Base-by-base conservation (phyloP, 1,140 invertebrate species). In the Dreissena rostriformis region DNA sequence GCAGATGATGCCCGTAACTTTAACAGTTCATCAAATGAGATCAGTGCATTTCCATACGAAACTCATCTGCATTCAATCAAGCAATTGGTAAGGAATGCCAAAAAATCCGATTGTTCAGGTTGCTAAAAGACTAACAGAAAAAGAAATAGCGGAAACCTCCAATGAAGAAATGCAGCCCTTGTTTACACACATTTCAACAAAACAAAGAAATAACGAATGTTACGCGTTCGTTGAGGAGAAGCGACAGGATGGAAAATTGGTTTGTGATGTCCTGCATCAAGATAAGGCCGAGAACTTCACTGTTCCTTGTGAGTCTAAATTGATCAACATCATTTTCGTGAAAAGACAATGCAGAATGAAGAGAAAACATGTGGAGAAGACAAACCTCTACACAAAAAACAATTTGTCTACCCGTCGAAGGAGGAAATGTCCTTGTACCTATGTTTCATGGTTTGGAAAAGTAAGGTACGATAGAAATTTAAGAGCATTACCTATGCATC, bases 11-110 rank as follows among this genome's bases (percentile, higher is more conserved):
- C 91, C 63, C 82, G 84, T 85, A 79, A 86, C 10, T 92, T 91
- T 90, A 93, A 93, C 7, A 29, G 66, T 75, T 63, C 87, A 57
- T 84, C 94, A 63, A 93, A 94, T 83, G 88, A 88, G 51, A 90
- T 90, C 52, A 91, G 89, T 71, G 88, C 92, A 15, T 95, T 94
- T 86, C 74, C 85, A 63, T 95, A 94, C 91, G 94, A 95, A 91
- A 94, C 93, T 86, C 91, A 90, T 84, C 83, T 94, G 76, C 81
- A 89, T 70, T 72, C 87, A 53, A 86, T 94, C 49, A 94, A 94
- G 39, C 39, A 39, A 39, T 39, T 89, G 90, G 67, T 92, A 14
- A 85, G 86, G 52, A 88, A 84, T 72, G 66, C 82, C 73, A 86
- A 88, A 65, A 74, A n/a, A 66, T 91, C 2, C 4, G 39, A 39